Evolutionary conservation across 2,113 vertebrate genomes (phyloP), one percentile per base, ranked within the genome.

Genomic region (Grantiella picta): DNA sequence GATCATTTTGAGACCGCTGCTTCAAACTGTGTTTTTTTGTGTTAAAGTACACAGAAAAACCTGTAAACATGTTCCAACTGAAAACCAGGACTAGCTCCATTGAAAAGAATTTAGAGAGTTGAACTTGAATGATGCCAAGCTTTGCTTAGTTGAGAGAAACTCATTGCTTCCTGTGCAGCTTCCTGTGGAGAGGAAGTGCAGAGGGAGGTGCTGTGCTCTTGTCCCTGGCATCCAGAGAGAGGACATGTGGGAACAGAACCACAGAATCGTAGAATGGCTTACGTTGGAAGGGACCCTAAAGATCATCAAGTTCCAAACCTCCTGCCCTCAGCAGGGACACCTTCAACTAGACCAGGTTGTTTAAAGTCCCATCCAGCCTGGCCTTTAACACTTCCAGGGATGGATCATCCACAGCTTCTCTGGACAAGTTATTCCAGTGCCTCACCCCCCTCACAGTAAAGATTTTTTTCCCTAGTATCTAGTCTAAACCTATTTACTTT

Each of bases 211-310:
- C 29, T 89, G 54, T 17, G 2, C 9, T 63, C 12, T 59, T 57
- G 33, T 57, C 3, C 2, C 25, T 38, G 12, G 2, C 3, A 81
- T 24, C 22, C 33, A 87, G 22, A n/a, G 10, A 11, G 11, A 73
- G 33, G 12, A 82, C 4, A 3, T 1, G 1, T 25, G 24, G 11
- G 15, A 73, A 69, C 0, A 10, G 15, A 65, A 73, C 8, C 12
- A 65, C 0, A n/a, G n/a, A 40, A 50, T 35, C 10, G 40, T 1
- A 38, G 28, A 40, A 59, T 42, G 15, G 22, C 23, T 31, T 66
- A 12, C 3, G 7, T 29, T 76, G 31, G 11, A 49, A 76, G 17
- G 21, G 17, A 59, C 21, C 15, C 50, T 59, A 42, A 50, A 76
- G 21, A 35, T 59, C 17, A 50, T 13, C 25, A 44, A 50, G 31